A percentile compares a stretch with the other conserved stretches of the same genome.
Conservation (phyloP, 2,797 vertebrate species). For the Sebastes trivittatus region DNA sequence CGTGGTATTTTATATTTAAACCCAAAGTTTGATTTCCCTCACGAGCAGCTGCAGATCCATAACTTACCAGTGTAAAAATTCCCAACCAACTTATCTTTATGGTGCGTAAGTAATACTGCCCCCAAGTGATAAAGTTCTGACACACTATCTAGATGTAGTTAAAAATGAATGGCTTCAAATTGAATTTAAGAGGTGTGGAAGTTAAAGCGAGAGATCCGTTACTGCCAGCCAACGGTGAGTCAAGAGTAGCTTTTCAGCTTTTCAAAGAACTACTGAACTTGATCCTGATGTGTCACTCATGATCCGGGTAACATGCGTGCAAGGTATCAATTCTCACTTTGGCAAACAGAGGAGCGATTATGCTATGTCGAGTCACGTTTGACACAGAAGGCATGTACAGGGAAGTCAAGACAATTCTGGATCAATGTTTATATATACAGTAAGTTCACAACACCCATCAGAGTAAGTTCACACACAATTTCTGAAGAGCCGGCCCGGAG, state of each 20-base stretch:
- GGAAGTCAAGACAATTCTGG: not conserved
- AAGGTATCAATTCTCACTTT: slow-evolving; percentile 36
- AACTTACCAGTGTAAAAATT: slow-evolving; percentile 11
- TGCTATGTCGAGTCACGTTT: slow-evolving; percentile 30
- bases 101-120: slow-evolving; percentile 33
- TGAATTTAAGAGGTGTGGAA: slow-evolving; percentile 63
- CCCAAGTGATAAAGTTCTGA: slow-evolving; percentile 41
- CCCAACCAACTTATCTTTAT: slow-evolving; percentile 14
- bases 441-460: not conserved
- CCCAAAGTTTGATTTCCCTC: not conserved
- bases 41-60: slow-evolving; percentile 10
- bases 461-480: not conserved
- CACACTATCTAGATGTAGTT: slow-evolving; percentile 62
- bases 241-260: slow-evolving; percentile 62
- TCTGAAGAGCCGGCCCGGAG: not conserved
- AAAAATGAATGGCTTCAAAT: slow-evolving; percentile 69
- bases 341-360: slow-evolving; percentile 21
- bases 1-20: slow-evolving; percentile 13
- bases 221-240: slow-evolving; percentile 59
- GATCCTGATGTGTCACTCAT: slow-evolving; percentile 69
- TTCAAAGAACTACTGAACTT: slow-evolving; percentile 65
- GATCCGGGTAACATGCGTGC: slow-evolving; percentile 48
- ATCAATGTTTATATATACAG: not conserved
- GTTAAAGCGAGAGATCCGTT: slow-evolving; percentile 65
- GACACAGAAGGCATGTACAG: not conserved